Conservation (phyloP, 1,140 invertebrate species). For the Drosophila persimilis region DNA sequence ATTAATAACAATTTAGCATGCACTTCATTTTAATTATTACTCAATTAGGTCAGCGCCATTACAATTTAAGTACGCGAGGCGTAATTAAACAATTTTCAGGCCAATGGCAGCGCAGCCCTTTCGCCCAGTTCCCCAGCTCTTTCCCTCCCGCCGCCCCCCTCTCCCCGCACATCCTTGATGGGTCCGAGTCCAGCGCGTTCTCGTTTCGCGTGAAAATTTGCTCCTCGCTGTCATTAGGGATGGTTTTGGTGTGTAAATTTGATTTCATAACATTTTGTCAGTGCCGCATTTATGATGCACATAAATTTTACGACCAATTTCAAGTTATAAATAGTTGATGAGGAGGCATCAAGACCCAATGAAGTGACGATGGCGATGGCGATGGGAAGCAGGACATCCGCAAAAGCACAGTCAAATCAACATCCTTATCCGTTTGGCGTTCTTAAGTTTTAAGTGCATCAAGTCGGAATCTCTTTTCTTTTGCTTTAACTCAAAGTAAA, state of each 20-base stretch:
- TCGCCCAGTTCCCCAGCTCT: background rate
- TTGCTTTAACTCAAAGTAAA: too few species aligned
- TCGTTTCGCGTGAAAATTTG: slow-evolving; percentile 14
- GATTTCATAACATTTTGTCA: slow-evolving; percentile 78
- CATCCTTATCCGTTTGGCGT: too few species aligned
- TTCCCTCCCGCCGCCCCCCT: too few species aligned
- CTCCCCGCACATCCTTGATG: too few species aligned
- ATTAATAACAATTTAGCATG: slow-evolving; percentile 79
- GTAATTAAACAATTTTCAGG: slow-evolving; percentile 72
- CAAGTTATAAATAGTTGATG: slow-evolving; percentile 75
- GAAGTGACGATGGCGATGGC: slow-evolving; percentile 45
- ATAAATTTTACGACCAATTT: slow-evolving; percentile 72
- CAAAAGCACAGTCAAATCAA: too few species aligned
- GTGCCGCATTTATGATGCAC: slow-evolving; percentile 67
- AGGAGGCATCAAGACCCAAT: slow-evolving; percentile 18
- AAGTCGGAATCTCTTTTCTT: too few species aligned
- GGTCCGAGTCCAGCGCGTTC: slow-evolving; percentile 11
- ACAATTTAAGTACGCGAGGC: slow-evolving; percentile 53
- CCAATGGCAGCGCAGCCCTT: slow-evolving; percentile 10
- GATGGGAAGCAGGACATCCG: too few species aligned
- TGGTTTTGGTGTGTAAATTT: slow-evolving; percentile 72
- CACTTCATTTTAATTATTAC: slow-evolving; percentile 78
- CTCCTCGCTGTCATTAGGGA: slow-evolving; percentile 62
- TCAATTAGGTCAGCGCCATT: slow-evolving; percentile 76
- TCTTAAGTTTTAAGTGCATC: too few species aligned